Conservation (phyloP, 1,140 invertebrate genomes). For the Drosophila athabasca region DNA sequence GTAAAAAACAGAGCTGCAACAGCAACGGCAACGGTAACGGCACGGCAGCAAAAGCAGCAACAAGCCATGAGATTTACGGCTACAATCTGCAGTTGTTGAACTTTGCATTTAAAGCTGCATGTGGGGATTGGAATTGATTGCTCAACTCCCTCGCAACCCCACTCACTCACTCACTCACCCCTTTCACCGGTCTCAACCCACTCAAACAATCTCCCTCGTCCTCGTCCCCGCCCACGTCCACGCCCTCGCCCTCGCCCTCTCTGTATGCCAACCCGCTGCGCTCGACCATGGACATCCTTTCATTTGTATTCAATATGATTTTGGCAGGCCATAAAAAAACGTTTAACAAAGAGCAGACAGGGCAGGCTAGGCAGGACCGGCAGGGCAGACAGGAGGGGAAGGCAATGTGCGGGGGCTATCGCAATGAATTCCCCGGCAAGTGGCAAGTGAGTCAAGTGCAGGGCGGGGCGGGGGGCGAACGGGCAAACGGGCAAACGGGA, state of each 20-base stretch:
- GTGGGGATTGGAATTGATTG: slow-evolving; percentile 32
- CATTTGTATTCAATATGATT: slow-evolving; percentile 61
- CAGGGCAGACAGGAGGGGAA: not conserved
- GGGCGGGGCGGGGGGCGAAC: not conserved
- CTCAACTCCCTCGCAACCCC: not conserved
- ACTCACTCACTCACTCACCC: no score
- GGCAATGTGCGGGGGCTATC: slow-evolving; percentile 4
- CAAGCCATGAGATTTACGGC: slow-evolving; percentile 39
- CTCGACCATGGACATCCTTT: slow-evolving; percentile 22
- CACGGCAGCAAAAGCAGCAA: slow-evolving; percentile 3
- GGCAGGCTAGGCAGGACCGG: not conserved
- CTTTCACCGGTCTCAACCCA: not conserved
- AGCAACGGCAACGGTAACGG: slow-evolving; percentile 12
- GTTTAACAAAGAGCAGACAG: slow-evolving; percentile 25
- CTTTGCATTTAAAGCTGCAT: slow-evolving; percentile 40
- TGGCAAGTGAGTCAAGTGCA: slow-evolving; percentile 41
- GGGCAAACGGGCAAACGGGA: not conserved
- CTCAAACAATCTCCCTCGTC: no score
- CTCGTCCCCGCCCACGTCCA: not conserved
- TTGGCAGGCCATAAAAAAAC: slow-evolving; percentile 59
- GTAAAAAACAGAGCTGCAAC: slow-evolving; percentile 16
- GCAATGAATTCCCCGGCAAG: slow-evolving; percentile 38
- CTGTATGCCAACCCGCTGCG: not conserved
- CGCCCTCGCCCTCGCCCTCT: slow-evolving; percentile 5
- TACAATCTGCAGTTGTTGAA: slow-evolving; percentile 45